These are phyloP conservation scores for Cyprinodon tularosa DNA, from an alignment of 2,113 vertebrate genomes.

Conservation along the genomic window DNA sequence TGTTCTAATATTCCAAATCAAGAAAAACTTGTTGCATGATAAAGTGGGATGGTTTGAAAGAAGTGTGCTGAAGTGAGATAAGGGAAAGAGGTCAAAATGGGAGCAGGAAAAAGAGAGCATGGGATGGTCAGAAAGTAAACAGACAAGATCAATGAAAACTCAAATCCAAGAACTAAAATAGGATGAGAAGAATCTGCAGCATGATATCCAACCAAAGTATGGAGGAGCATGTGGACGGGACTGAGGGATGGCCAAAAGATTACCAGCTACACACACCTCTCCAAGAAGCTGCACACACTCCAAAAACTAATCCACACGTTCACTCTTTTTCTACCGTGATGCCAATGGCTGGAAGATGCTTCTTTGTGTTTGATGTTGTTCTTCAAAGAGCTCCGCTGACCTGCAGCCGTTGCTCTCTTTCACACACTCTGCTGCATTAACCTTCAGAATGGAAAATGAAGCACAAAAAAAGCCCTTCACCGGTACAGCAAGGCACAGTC, in stretches of 20 bases:
- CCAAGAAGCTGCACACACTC: conserved; percentile 35
- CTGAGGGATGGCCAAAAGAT: conserved; percentile 57
- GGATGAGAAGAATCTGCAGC: conserved; percentile 39
- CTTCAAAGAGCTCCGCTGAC: conserved; percentile 76
- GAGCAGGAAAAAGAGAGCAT: background rate
- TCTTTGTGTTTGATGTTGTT: conserved; percentile 77
- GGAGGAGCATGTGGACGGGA: conserved; percentile 45
- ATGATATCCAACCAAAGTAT: conserved; percentile 33
- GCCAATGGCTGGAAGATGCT: conserved; percentile 59
- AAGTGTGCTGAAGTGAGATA: conserved; percentile 48
- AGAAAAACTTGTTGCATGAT: background rate
- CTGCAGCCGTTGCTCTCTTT: conserved; percentile 71
- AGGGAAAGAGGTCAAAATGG: conserved; percentile 32
- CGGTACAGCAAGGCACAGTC: conserved; percentile 19
- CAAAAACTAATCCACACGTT: background rate
- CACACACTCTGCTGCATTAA: conserved; percentile 61
- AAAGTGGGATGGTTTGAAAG: conserved; percentile 1
- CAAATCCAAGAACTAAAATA: conserved; percentile 49
- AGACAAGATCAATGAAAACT: conserved; percentile 37
- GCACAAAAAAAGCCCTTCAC: conserved; percentile 50
- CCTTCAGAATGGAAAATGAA: conserved; percentile 66
- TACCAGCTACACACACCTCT: conserved; percentile 59
- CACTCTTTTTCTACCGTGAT: conserved; percentile 46
- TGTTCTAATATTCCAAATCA: background rate
- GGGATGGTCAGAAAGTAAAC: conserved; percentile 40